Evolutionary conservation across 2,797 vertebrate genomes (phyloP).

Genomic region (Sebastes kiyomatsui): DNA sequence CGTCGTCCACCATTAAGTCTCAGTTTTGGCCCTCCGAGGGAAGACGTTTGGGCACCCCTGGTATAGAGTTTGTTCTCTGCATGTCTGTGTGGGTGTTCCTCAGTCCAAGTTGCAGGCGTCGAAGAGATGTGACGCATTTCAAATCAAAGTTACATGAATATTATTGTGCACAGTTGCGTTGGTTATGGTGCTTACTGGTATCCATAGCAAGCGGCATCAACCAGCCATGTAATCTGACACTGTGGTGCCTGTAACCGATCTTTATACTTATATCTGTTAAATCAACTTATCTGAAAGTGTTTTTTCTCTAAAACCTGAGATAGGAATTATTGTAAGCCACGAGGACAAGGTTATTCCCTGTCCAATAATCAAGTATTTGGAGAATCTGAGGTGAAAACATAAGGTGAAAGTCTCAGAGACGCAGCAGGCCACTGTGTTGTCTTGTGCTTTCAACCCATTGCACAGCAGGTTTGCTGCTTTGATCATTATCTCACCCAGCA

Average conservation of each 20-base stretch:
- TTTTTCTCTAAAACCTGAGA: not conserved
- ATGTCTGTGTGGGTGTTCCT: not conserved
- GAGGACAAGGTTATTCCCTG: not conserved
- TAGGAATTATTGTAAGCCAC: not conserved
- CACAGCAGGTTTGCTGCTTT: conserved; percentile 1
- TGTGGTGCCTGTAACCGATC: no score
- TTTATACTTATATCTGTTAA: no score
- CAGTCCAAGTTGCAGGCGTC: not conserved
- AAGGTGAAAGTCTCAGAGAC: not conserved
- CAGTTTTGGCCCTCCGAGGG: no score
- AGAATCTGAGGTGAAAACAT: not conserved
- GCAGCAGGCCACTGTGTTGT: not conserved
- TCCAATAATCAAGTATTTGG: no score
- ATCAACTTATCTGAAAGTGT: no score
- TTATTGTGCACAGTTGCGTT: not conserved
- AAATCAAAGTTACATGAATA: not conserved
- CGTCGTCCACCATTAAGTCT: no score
- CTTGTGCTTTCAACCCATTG: not conserved
- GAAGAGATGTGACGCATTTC: not conserved
- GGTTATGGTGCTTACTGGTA: not conserved
- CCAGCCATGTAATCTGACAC: no score
- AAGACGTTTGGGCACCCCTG: no score
- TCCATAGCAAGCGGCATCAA: not conserved
- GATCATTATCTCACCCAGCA: conserved; percentile 3
- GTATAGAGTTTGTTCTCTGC: no score